Percentiles rank a stretch among this genome's conserved stretches.
These are phyloP conservation scores for Nasonia oneida DNA, from an alignment of 2,888 invertebrate species.

Conservation along the genomic window DNA sequence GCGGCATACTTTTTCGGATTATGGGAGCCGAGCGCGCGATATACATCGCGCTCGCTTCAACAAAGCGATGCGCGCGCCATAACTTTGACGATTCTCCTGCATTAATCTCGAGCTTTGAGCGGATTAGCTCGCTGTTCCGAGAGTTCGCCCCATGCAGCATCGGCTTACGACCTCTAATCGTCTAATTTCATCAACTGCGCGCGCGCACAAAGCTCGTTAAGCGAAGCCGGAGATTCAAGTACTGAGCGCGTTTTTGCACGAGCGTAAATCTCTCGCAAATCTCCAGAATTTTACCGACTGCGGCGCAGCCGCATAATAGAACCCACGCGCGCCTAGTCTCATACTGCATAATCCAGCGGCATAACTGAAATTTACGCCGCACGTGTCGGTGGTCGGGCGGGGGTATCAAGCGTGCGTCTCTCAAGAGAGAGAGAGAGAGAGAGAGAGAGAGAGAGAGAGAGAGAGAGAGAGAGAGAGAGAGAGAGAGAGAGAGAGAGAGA, in stretches of 20 bases:
- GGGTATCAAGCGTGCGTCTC: no score
- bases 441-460: no score
- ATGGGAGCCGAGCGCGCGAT: not conserved
- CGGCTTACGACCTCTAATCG: not conserved
- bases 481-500: no score
- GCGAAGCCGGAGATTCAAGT: not conserved
- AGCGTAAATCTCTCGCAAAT: not conserved
- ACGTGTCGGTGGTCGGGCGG: no score
- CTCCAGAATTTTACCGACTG: not conserved
- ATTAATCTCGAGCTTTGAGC: not conserved
- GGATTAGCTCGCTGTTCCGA: not conserved
- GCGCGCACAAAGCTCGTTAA: not conserved
- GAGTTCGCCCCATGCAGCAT: no score
- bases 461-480: no score
- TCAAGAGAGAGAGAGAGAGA: no score
- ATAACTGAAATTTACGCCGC: no score
- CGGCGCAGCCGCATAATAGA: no score
- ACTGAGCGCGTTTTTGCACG: not conserved
- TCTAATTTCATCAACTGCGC: not conserved
- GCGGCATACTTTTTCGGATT: slow-evolving; percentile 20
- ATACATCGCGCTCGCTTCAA: slow-evolving; percentile 24
- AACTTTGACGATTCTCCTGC: slow-evolving; percentile 2
- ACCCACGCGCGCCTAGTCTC: not conserved
- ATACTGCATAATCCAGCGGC: no score
- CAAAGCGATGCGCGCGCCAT: not conserved